These are phyloP conservation scores for Azemiops feae DNA, from an alignment of 2,113 vertebrate genomes.

Conservation along the genomic window DNA sequence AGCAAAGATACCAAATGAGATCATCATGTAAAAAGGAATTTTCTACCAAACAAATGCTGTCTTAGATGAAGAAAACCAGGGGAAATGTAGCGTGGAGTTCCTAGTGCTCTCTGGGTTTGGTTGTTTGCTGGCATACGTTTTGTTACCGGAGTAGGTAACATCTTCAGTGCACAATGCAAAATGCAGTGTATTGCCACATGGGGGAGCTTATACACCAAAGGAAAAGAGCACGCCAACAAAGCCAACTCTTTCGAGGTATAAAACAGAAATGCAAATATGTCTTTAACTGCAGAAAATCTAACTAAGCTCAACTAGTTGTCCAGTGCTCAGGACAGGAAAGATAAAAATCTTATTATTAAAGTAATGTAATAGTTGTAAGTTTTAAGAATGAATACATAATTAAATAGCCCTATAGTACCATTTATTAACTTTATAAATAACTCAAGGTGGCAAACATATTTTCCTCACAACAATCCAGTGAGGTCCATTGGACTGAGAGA, in stretches of 20 bases:
- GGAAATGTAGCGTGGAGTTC: not conserved
- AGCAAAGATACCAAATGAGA: not conserved
- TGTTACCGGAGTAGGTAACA: no score
- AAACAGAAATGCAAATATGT: not conserved
- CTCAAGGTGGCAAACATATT: not conserved
- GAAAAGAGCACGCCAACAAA: not conserved
- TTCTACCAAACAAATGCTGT: not conserved
- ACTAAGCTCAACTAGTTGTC: not conserved
- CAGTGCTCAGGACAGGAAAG: not conserved
- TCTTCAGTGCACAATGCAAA: not conserved
- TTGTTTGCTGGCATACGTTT: no score
- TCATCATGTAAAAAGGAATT: not conserved
- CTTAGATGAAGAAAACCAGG: constrained; percentile 1
- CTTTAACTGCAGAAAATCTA: not conserved
- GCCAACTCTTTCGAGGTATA: not conserved
- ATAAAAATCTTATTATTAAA: not conserved
- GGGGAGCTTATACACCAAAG: constrained; percentile 7
- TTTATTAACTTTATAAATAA: not conserved
- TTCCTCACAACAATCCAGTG: not conserved
- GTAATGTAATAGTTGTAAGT: not conserved
- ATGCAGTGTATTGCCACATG: not conserved
- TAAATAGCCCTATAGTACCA: not conserved
- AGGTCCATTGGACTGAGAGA: not conserved
- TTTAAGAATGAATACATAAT: not conserved
- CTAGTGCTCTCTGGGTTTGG: no score